Evolutionary conservation across 2,888 invertebrate species (phyloP).

Genomic region (Tanytarsus gracilentus): DNA sequence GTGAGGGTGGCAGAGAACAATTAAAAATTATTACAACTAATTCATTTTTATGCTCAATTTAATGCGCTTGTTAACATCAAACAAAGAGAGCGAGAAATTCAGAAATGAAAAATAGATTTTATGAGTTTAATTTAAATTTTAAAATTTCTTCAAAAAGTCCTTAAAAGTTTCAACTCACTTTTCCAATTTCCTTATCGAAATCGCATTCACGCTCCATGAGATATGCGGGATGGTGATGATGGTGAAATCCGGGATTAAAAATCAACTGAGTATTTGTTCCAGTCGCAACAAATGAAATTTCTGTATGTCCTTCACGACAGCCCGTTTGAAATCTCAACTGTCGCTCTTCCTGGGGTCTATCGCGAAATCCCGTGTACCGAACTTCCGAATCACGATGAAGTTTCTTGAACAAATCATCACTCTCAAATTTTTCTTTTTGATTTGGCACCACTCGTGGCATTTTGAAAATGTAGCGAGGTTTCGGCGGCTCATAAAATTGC

Average conservation of each 20-base stretch:
- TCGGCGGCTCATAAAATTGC: slow-evolving; percentile 81
- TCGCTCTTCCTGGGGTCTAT: slow-evolving; percentile 85
- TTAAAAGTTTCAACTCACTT: slow-evolving; percentile 52
- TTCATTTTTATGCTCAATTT: slow-evolving; percentile 1
- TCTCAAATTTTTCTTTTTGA: slow-evolving; percentile 93
- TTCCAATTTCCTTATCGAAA: slow-evolving; percentile 92
- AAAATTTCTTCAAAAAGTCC: too few species aligned
- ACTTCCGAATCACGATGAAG: slow-evolving; percentile 93
- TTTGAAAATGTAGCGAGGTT: slow-evolving; percentile 83
- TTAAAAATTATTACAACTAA: slow-evolving; percentile 1
- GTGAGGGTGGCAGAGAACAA: slow-evolving; percentile 6
- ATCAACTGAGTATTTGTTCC: slow-evolving; percentile 91
- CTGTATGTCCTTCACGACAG: slow-evolving; percentile 91
- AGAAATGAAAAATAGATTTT: too few species aligned
- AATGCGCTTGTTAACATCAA: neutral
- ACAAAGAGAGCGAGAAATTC: too few species aligned
- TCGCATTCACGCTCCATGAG: slow-evolving; percentile 76
- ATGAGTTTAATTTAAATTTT: too few species aligned
- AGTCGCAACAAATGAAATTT: slow-evolving; percentile 90
- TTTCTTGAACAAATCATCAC: slow-evolving; percentile 89
- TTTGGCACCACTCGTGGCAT: slow-evolving; percentile 97
- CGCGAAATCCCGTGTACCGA: slow-evolving; percentile 88
- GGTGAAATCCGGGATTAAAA: slow-evolving; percentile 51
- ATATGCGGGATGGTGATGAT: slow-evolving; percentile 46
- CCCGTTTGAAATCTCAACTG: slow-evolving; percentile 89